These are phyloP conservation scores for Acanthoscelides obtectus DNA, from an alignment of 2,888 invertebrate species.

Conservation along the genomic window DNA sequence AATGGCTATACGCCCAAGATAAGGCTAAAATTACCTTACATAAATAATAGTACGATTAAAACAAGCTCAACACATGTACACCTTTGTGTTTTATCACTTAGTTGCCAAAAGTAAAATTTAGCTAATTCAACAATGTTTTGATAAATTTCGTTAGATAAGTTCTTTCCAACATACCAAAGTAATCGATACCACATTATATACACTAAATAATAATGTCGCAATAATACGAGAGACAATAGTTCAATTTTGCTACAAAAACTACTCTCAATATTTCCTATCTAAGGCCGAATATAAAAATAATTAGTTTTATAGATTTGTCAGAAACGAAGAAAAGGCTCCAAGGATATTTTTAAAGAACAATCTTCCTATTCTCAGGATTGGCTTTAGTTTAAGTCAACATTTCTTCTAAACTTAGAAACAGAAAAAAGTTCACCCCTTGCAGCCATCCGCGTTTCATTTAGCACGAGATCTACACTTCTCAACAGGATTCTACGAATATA, in stretches of 20 bases:
- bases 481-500: constrained; percentile 13
- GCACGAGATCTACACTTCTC: neutral
- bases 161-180: neutral
- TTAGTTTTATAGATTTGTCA: constrained; percentile 11
- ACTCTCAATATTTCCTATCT: neutral
- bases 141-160: neutral
- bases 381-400: too few relatives aligned
- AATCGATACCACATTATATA: neutral
- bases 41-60: neutral
- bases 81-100: neutral
- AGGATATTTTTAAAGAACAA: neutral
- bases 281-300: constrained; percentile 26
- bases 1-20: neutral
- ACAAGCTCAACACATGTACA: neutral
- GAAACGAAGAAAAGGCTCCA: neutral
- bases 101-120: neutral
- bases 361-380: too few relatives aligned
- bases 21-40: neutral
- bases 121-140: neutral
- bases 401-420: too few relatives aligned
- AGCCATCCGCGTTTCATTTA: neutral
- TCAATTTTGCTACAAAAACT: neutral
- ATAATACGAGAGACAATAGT: neutral
- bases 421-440: neutral
- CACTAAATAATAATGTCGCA: neutral